Evolutionary conservation across 2,113 vertebrate species (phyloP).

Genomic region (Progne subis): DNA sequence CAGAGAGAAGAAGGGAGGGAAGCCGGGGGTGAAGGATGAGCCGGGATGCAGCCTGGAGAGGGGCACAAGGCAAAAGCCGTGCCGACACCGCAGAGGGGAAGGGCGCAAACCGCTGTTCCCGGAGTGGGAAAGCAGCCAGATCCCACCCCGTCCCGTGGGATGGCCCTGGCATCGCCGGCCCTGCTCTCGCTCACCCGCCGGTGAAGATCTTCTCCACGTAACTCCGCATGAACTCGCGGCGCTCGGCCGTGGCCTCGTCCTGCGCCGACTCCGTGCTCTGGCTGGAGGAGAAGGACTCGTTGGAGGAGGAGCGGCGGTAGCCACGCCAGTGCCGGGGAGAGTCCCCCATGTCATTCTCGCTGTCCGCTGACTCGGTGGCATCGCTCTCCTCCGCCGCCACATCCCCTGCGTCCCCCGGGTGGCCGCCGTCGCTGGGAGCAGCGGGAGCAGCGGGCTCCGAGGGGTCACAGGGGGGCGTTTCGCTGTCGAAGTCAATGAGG

Average conservation of each 20-base stretch:
- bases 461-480: slow-evolving; percentile 42
- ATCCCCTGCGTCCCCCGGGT: background rate
- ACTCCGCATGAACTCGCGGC: slow-evolving; percentile 84
- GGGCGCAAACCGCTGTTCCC: accelerated
- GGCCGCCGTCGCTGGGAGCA: background rate
- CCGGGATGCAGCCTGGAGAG: background rate
- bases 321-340: slow-evolving; percentile 76
- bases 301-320: slow-evolving; percentile 83
- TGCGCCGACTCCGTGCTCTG: slow-evolving; percentile 82
- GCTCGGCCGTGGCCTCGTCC: slow-evolving; percentile 71
- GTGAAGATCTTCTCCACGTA: slow-evolving; percentile 94
- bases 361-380: slow-evolving; percentile 92
- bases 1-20: background rate
- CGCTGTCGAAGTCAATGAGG: slow-evolving; percentile 83
- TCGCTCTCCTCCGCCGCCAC: slow-evolving; percentile 79
- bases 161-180: accelerated
- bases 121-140: background rate
- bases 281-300: slow-evolving; percentile 83
- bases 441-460: background rate
- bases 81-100: accelerated
- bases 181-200: slow-evolving; percentile 74
- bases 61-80: accelerated
- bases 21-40: background rate
- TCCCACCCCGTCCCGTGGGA: accelerated
- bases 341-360: slow-evolving; percentile 85